Evolutionary conservation across 2,888 invertebrate species (phyloP), one percentile per base, ranked within the genome.

Genomic region (Drosophila lacicola): DNA sequence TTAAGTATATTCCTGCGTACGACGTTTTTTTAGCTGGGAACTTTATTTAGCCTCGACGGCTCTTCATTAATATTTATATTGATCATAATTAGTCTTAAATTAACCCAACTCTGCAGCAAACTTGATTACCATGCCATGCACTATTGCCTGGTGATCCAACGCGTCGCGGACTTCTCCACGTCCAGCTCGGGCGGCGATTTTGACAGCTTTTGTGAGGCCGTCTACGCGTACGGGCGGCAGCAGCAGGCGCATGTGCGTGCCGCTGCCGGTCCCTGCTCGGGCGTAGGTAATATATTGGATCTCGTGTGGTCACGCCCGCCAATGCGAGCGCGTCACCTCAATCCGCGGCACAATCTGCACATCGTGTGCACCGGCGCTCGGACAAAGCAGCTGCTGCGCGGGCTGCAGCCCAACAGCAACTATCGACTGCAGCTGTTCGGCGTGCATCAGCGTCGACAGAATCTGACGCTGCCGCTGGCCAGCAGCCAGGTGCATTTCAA

Each of bases 381-480:
- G 37, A 91, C 92, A 3, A 91, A 91, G 63, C 92, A 92, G 64
- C 77, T 90, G 64, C 69, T 92, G 14, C 82, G 85, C 2, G 91
- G 91, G 0, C 69, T 92, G 37, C 78, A 81, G 50, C 88, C 92
- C 2, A 90, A 92, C 55, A 89, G 75, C 49, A 90, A 84, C 58
- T 92, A 92, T 70, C 90, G 86, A n/a, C 66, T 92, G 72, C 92
- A 92, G 62, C 80, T 92, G 0, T 92, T 91, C 49, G 92, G 92
- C 0, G 87, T 92, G 5, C 92, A 92, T 51, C 91, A 92, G 21
- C 87, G 88, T 10, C 84, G 90, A 0, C 91, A 91, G 75, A 92
- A 92, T 68, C 82, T 92, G 10, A 92, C 92, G 17, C 84, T 92
- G 64, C 89, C 88, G 17, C 76, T 92, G 61, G 91, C 88, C 57